phyloP scores from a whole-genome alignment of 2,113 vertebrate genomes.

The Oreochromis tanganicae region DNA sequence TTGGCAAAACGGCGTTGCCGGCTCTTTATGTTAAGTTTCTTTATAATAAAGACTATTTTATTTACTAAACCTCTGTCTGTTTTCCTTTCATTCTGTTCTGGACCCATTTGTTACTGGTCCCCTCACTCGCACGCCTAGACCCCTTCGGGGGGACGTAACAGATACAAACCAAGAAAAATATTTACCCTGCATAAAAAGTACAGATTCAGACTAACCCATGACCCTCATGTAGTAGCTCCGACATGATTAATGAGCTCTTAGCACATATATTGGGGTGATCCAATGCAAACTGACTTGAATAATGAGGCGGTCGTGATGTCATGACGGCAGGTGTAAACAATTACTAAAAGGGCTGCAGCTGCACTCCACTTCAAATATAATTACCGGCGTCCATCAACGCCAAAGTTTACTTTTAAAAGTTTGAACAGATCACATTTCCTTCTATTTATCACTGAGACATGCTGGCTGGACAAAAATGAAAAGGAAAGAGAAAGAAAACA shows the following conservation, averaged over 20 bases:
- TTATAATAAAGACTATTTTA: too few relatives aligned
- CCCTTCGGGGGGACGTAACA: too few relatives aligned
- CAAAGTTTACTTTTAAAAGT: not conserved
- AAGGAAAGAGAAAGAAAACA: not conserved
- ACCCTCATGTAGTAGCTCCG: not conserved
- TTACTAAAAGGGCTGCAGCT: not conserved
- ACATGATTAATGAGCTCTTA: not conserved
- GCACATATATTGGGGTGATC: not conserved
- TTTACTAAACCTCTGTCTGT: too few relatives aligned
- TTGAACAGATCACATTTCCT: not conserved
- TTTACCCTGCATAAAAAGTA: not conserved
- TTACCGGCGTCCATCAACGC: not conserved
- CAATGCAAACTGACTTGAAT: not conserved
- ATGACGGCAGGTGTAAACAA: conserved; percentile 6
- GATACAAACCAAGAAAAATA: not conserved
- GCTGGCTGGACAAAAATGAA: not conserved
- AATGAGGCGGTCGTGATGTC: conserved; percentile 4
- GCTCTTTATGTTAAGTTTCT: too few relatives aligned
- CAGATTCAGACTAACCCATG: not conserved
- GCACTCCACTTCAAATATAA: not conserved
- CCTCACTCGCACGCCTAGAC: too few relatives aligned
- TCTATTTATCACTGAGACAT: not conserved
- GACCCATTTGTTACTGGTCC: too few relatives aligned
- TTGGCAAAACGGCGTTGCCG: too few relatives aligned
- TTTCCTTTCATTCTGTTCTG: too few relatives aligned